Evolutionary conservation across 2,888 invertebrate genomes (phyloP).

Genomic region (Cataglyphis livida): DNA sequence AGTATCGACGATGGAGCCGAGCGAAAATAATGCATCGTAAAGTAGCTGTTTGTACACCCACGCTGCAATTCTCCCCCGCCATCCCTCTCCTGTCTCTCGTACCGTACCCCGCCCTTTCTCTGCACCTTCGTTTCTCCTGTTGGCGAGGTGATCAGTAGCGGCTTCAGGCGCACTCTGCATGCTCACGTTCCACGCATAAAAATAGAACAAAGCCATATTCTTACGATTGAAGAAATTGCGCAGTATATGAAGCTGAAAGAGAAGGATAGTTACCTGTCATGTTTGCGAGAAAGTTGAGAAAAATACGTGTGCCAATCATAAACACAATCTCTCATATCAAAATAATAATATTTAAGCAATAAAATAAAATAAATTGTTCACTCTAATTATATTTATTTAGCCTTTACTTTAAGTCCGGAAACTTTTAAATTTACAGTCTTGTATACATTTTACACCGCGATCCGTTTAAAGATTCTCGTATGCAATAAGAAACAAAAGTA

Average conservation of each 20-base stretch:
- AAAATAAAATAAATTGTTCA: background rate
- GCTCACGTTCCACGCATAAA: background rate
- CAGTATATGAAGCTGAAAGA: background rate
- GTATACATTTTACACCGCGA: constrained; percentile 29
- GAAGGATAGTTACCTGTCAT: background rate
- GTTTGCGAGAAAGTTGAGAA: background rate
- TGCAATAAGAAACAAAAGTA: constrained; percentile 2
- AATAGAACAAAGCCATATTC: background rate
- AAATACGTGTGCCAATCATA: background rate
- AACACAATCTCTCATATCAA: background rate
- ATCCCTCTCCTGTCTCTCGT: constrained; percentile 18
- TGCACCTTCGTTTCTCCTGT: constrained; percentile 48
- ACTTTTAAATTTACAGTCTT: constrained; percentile 58
- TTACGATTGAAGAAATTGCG: background rate
- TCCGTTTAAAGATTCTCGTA: constrained; percentile 39
- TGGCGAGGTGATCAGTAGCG: constrained; percentile 52
- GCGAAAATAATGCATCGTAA: constrained; percentile 60
- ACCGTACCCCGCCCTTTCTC: constrained; percentile 35
- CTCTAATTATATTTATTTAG: background rate
- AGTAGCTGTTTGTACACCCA: constrained; percentile 60
- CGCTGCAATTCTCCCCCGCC: constrained; percentile 44
- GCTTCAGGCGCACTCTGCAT: constrained; percentile 15
- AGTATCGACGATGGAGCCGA: constrained; percentile 41
- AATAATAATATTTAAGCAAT: background rate
- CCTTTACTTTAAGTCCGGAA: constrained; percentile 13